Conservation (phyloP, 2,888 invertebrate genomes). For the Mythimna loreyi region DNA sequence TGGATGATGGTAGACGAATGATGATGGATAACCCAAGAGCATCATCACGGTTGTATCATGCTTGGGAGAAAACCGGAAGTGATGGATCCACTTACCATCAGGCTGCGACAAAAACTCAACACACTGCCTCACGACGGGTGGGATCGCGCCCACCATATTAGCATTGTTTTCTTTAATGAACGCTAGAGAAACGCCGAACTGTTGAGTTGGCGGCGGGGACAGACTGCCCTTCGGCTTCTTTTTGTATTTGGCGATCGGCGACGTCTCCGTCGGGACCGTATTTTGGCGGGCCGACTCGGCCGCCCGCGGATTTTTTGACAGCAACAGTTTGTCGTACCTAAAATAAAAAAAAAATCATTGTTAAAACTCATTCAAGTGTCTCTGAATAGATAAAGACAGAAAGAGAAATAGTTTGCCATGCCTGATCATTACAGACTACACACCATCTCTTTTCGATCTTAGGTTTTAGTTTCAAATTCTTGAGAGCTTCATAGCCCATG, state of each 20-base stretch:
- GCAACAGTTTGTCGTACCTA: conserved; percentile 94
- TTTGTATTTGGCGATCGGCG: conserved; percentile 53
- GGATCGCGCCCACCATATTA: conserved; percentile 94
- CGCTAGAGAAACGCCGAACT: conserved; percentile 98
- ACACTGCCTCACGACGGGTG: conserved; percentile 97
- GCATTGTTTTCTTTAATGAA: conserved; percentile 97
- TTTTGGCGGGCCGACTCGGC: conserved; percentile 75
- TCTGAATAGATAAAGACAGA: background rate
- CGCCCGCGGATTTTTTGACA: conserved; percentile 90
- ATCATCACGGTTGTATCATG: background rate
- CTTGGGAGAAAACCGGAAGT: background rate
- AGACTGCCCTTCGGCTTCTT: conserved; percentile 64
- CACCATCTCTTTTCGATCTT: conserved; percentile 11
- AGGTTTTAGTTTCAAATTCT: background rate
- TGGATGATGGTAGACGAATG: background rate
- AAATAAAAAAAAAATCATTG: conserved; percentile 4
- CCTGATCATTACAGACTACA: conserved; percentile 16
- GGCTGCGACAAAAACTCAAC: conserved; percentile 97
- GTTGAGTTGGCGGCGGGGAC: conserved; percentile 93
- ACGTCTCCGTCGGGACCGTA: conserved; percentile 46
- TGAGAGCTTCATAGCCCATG: background rate
- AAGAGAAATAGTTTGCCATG: background rate
- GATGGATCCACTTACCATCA: conserved; percentile 92
- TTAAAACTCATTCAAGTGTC: conserved; percentile 1
- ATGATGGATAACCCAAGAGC: background rate